phyloP scores from a whole-genome alignment of 2,888 invertebrate species.

The Caenorhabditis wallacei region DNA sequence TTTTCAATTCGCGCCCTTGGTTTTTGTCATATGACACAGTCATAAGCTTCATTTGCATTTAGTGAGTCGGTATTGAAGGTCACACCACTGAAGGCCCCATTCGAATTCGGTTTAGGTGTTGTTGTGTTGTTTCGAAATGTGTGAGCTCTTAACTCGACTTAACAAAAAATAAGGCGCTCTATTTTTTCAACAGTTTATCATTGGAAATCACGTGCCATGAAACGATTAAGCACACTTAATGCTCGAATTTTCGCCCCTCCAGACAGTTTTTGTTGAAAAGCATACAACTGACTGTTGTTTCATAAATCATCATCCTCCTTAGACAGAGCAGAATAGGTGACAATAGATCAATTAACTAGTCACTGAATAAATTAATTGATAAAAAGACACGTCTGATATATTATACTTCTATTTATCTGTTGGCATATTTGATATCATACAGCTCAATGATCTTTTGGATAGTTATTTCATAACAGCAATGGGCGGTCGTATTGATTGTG shows the following conservation, averaged over 20 bases:
- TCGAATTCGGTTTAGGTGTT: constrained; percentile 11
- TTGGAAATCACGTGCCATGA: constrained; percentile 12
- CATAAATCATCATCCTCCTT: too few relatives aligned
- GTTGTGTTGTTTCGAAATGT: constrained; percentile 21
- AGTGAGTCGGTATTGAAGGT: constrained; percentile 16
- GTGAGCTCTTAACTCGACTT: constrained; percentile 21
- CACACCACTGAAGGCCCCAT: constrained; percentile 18
- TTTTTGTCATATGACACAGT: constrained; percentile 41
- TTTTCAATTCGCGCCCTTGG: constrained; percentile 15
- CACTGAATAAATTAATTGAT: too few relatives aligned
- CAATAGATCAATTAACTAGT: too few relatives aligned
- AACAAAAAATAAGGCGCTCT: constrained; percentile 24
- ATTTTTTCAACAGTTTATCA: constrained; percentile 18
- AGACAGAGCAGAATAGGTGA: too few relatives aligned
- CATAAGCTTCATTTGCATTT: constrained; percentile 58
- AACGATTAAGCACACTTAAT: background rate
- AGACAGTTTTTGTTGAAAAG: constrained; percentile 11
- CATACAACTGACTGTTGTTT: too few relatives aligned
- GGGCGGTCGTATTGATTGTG: too few relatives aligned
- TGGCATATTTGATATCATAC: too few relatives aligned
- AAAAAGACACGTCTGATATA: too few relatives aligned
- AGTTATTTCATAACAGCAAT: too few relatives aligned
- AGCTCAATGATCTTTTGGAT: too few relatives aligned
- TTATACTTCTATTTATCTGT: too few relatives aligned
- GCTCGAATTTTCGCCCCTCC: background rate